A percentile compares a stretch with the other conserved stretches of the same genome.
Evolutionary conservation across 2,888 invertebrate species (phyloP).

Genomic region (Archips crataeganus): DNA sequence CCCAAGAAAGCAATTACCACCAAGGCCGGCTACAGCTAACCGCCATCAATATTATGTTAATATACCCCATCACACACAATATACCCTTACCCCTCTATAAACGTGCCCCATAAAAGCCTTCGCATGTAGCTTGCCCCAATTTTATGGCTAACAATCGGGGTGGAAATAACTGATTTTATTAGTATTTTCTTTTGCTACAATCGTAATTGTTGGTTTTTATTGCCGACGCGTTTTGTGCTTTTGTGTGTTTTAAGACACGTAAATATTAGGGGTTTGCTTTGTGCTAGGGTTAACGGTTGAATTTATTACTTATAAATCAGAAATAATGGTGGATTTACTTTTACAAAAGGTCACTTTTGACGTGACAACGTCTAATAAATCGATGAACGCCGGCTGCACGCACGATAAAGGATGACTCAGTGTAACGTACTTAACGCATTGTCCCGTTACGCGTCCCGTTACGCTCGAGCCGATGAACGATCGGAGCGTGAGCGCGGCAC

Average conservation of each 20-base stretch:
- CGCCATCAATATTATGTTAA: slow-evolving; percentile 43
- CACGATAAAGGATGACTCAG: no score
- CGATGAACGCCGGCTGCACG: no score
- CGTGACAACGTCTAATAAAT: no score
- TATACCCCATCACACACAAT: slow-evolving; percentile 33
- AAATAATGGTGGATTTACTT: no score
- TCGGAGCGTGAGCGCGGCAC: no score
- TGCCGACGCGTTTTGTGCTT: slow-evolving; percentile 32
- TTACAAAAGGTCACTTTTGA: no score
- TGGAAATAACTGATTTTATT: slow-evolving; percentile 48
- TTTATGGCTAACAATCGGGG: slow-evolving; percentile 47
- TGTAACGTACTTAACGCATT: no score
- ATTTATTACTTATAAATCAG: slow-evolving; percentile 1
- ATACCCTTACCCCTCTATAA: slow-evolving; percentile 26
- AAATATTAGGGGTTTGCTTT: slow-evolving; percentile 24
- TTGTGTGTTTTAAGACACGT: slow-evolving; percentile 30
- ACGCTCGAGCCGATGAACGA: no score
- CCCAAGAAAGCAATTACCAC: slow-evolving; percentile 31
- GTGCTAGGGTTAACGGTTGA: slow-evolving; percentile 3
- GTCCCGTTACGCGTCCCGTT: no score
- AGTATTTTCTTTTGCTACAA: slow-evolving; percentile 42
- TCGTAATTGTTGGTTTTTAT: slow-evolving; percentile 43
- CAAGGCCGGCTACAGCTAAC: slow-evolving; percentile 36
- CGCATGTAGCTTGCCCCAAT: slow-evolving; percentile 43
- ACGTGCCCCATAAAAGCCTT: slow-evolving; percentile 43